Evolutionary conservation across 1,140 invertebrate genomes (phyloP).

Genomic region (Ostrea denselamellosa): DNA sequence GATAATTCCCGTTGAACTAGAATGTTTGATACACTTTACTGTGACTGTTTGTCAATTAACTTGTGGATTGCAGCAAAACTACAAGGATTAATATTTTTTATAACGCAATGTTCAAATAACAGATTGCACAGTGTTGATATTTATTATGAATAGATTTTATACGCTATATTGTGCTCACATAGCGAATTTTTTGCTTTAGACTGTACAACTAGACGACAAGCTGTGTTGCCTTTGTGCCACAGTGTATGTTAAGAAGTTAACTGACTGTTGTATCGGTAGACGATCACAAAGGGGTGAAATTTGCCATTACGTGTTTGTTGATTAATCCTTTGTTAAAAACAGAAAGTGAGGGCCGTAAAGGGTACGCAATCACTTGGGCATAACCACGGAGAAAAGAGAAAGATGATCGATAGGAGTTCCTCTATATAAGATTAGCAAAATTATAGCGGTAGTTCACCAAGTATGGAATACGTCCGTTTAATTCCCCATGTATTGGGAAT

Average conservation of each 20-base stretch:
- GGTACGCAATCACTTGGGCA: not conserved
- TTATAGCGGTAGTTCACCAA: not conserved
- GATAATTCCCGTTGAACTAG: too few relatives aligned
- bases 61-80: too few relatives aligned
- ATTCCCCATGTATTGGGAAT: not conserved
- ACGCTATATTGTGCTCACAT: not conserved
- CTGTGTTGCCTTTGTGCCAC: conserved; percentile 4
- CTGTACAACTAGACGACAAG: not conserved
- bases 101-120: not conserved
- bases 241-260: not conserved
- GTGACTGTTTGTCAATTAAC: too few relatives aligned
- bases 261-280: not conserved
- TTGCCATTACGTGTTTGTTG: conserved; percentile 23
- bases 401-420: not conserved
- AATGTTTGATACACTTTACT: too few relatives aligned
- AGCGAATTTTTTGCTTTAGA: not conserved
- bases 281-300: not conserved
- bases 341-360: not conserved
- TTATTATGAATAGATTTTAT: not conserved
- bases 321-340: conserved; percentile 19
- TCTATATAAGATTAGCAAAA: conserved; percentile 1
- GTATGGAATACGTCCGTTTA: not conserved
- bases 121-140: conserved; percentile 9
- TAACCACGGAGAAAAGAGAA: not conserved
- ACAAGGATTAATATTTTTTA: too few relatives aligned